Evolutionary conservation across 2,797 vertebrate genomes (phyloP), one percentile per base, ranked within the genome.

Genomic region (Xenopus petersii): DNA sequence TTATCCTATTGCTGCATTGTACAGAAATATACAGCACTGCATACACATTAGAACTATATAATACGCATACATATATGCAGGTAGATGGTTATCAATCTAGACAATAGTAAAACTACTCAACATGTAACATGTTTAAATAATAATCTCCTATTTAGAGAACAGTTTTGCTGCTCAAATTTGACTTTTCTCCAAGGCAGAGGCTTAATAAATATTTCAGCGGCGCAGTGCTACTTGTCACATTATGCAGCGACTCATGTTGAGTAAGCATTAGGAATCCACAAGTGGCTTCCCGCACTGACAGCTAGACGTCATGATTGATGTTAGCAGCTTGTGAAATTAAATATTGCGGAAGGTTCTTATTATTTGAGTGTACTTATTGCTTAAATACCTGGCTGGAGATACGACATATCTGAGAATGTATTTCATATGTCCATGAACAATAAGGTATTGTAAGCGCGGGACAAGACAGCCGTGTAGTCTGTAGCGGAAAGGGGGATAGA

Each of bases 261-360:
- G 42, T 55, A 55, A 67, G 49, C 30, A 36, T 47, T 55, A 33
- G 9, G 30, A 67, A 67, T 24, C 51, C 66, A 67, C 49, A 30
- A 10, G 66, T 55, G 48, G 66, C 21, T 47, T 36, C 10, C 24
- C 6, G 12, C 55, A 10, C 17, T n/a, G 49, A 67, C 49, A 55
- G 26, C 24, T 36, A 67, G 49, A 30, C 48, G 33, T 16, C 10
- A 55, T 55, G 49, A 67, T 56, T 56, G 66, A 55, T 36, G 26
- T 17, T 36, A n/a, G 49, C 16, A 26, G 51, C 6, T 12, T 33
- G 13, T 6, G 26, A 67, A 67, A 67, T 55, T 10, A 67, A 26
- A 55, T 67, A 26, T 33, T 21, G 24, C 9, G 17, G 47, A 26
- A 11, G 11, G 7, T 49, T 66, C 64, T 66, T n/a, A 26, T 66